Evolutionary conservation across 2,797 vertebrate species (phyloP).

Genomic region (Siniperca obscura): DNA sequence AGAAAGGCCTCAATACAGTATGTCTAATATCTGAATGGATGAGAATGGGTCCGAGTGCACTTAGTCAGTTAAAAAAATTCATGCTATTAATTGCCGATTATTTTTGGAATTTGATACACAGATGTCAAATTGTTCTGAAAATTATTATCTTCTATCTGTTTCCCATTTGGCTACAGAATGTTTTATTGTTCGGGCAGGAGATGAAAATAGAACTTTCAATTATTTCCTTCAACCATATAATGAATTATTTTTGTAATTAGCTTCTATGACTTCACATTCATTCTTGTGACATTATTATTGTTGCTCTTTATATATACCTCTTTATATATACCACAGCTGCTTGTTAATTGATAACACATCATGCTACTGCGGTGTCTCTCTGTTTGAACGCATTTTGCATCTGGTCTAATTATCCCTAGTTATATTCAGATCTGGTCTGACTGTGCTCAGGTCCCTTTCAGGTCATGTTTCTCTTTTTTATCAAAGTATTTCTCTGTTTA

Average conservation of each 20-base stretch:
- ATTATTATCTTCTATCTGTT: too few relatives aligned
- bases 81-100: not conserved
- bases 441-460: not conserved
- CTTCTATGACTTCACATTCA: not conserved
- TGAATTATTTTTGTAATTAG: not conserved
- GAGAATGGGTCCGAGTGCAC: not conserved
- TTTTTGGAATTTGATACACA: not conserved
- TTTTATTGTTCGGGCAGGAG: not conserved
- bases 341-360: not conserved
- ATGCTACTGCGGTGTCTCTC: not conserved
- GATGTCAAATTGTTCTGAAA: too few relatives aligned
- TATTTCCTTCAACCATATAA: not conserved
- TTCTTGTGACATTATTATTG: not conserved
- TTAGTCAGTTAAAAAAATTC: too few relatives aligned
- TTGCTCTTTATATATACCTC: not conserved
- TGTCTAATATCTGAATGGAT: too few relatives aligned
- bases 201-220: not conserved
- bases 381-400: not conserved
- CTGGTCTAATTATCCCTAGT: not conserved
- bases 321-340: not conserved
- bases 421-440: not conserved
- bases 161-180: not conserved
- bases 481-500: slow-evolving; percentile 22
- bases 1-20: too few relatives aligned
- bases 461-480: not conserved